Evolutionary conservation across 1,140 invertebrate genomes (phyloP).

Genomic region (Pantala flavescens): DNA sequence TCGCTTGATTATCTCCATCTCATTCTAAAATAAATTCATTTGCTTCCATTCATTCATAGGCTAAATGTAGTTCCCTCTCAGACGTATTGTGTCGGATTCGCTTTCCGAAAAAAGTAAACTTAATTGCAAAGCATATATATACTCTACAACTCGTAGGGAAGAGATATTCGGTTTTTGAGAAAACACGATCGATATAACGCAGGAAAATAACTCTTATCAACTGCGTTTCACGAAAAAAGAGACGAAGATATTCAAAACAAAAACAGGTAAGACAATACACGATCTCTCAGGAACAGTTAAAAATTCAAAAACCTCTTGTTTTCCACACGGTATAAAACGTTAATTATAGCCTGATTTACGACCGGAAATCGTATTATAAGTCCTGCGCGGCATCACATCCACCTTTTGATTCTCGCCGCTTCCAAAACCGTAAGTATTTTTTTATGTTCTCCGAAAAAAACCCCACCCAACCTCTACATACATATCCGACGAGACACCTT

Average conservation of each 20-base stretch:
- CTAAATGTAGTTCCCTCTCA: too few relatives aligned
- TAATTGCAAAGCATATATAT: too few relatives aligned
- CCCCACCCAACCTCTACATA: background rate
- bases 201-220: too few relatives aligned
- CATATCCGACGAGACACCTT: background rate
- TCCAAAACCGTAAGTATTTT: background rate
- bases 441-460: background rate
- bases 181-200: too few relatives aligned
- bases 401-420: background rate
- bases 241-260: background rate
- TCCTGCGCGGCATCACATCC: background rate
- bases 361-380: background rate
- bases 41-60: too few relatives aligned
- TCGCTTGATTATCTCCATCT: too few relatives aligned
- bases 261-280: background rate
- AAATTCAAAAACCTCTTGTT: slow-evolving; percentile 4
- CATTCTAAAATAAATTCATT: too few relatives aligned
- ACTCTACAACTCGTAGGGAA: too few relatives aligned
- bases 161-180: too few relatives aligned
- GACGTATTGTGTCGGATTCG: too few relatives aligned
- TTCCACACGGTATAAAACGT: background rate
- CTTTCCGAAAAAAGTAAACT: too few relatives aligned
- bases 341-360: background rate
- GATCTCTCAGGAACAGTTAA: background rate
- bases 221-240: too few relatives aligned